Evolutionary conservation across 2,888 invertebrate species (phyloP).

Genomic region (Cremastinae sp.): DNA sequence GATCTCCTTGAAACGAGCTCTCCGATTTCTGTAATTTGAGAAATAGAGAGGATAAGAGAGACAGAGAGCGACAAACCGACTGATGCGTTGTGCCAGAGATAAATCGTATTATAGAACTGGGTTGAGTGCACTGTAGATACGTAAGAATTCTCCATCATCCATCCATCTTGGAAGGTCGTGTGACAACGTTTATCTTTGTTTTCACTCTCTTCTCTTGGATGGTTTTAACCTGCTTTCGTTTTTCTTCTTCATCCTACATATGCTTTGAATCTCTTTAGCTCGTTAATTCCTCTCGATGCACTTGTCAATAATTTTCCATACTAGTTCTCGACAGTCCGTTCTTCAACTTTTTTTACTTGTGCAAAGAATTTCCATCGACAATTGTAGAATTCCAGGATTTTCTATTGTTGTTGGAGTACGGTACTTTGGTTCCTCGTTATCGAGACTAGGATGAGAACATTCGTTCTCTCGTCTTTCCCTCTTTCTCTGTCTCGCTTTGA

Average conservation of each 20-base stretch:
- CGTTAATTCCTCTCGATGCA: conserved; percentile 19
- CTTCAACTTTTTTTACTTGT: too few relatives aligned
- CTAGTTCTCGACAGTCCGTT: too few relatives aligned
- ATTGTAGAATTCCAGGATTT: too few relatives aligned
- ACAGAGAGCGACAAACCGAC: conserved; percentile 42
- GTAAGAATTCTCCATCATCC: conserved; percentile 29
- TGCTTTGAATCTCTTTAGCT: conserved; percentile 10
- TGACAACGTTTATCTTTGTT: conserved; percentile 25
- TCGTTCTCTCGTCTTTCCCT: too few relatives aligned
- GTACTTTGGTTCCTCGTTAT: too few relatives aligned
- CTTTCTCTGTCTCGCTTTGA: too few relatives aligned
- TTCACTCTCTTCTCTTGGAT: conserved; percentile 2
- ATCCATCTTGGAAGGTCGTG: conserved; percentile 3
- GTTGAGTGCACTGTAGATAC: conserved; percentile 28
- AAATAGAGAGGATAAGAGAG: too few relatives aligned
- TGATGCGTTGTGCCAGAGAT: conserved; percentile 40
- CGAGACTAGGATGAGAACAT: too few relatives aligned
- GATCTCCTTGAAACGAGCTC: conserved; percentile 1
- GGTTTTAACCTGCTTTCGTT: neutral
- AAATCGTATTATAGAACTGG: conserved; percentile 47
- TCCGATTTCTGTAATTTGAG: conserved; percentile 44
- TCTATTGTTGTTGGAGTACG: too few relatives aligned
- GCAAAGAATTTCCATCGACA: too few relatives aligned
- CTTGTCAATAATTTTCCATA: too few relatives aligned
- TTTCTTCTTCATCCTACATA: neutral